These are phyloP conservation scores for Melanotaenia nigrans DNA, from an alignment of 2,797 vertebrate genomes.

Conservation along the genomic window DNA sequence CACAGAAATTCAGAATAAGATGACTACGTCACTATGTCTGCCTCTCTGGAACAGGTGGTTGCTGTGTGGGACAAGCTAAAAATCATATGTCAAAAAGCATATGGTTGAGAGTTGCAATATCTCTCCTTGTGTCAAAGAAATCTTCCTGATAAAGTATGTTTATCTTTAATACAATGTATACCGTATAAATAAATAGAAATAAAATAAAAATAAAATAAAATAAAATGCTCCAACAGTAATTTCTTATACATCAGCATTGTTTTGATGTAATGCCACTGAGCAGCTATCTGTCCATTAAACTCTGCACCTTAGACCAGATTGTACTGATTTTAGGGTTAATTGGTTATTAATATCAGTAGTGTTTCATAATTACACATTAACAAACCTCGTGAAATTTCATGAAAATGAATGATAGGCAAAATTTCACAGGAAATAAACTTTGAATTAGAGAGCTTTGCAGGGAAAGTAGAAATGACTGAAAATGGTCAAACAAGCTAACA, in stretches of 20 bases:
- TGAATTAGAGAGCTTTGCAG: background rate
- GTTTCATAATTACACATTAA: background rate
- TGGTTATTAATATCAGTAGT: background rate
- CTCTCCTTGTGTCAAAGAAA: background rate
- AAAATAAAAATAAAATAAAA: too few relatives aligned
- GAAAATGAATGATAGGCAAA: background rate
- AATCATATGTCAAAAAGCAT: background rate
- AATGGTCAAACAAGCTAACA: background rate
- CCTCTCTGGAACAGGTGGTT: background rate
- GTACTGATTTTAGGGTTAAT: background rate
- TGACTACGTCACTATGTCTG: too few relatives aligned
- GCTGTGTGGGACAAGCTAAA: background rate
- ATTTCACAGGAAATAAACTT: too few relatives aligned
- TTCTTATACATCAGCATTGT: background rate
- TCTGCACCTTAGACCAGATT: background rate
- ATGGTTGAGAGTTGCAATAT: background rate
- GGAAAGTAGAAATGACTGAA: background rate
- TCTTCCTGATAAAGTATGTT: too few relatives aligned
- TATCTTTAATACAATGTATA: background rate
- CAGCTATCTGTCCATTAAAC: background rate
- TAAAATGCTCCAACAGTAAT: background rate
- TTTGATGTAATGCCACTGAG: background rate
- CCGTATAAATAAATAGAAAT: background rate
- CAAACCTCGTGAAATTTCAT: background rate
- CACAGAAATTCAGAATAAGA: slow-evolving; percentile 13